Conservation (phyloP, 2,888 invertebrate genomes). For the Trissolcus brochymenae region DNA sequence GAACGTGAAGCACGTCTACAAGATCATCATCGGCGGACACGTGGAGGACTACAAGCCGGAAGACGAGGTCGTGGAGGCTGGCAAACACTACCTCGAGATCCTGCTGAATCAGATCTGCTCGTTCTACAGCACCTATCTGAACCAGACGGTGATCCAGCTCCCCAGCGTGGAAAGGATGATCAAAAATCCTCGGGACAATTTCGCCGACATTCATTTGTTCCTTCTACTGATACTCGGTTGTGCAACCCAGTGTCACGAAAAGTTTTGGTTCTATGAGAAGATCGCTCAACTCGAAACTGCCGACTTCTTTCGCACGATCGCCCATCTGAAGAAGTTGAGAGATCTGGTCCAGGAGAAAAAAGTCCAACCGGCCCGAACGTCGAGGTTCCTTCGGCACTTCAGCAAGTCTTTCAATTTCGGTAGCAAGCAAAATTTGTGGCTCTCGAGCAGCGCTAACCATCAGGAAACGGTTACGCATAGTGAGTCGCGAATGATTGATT, state of each 20-base stretch:
- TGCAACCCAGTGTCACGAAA: conserved; percentile 30
- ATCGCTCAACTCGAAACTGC: conserved; percentile 13
- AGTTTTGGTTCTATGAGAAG: conserved; percentile 36
- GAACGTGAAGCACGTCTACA: conserved; percentile 6
- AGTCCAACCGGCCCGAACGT: not conserved
- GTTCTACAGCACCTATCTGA: conserved; percentile 30
- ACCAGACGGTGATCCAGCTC: conserved; percentile 3
- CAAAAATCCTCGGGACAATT: conserved; percentile 10
- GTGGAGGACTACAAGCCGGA: conserved; percentile 4
- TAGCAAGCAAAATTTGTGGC: not conserved
- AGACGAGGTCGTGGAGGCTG: not conserved
- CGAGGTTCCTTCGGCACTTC: not conserved
- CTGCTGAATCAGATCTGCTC: not conserved
- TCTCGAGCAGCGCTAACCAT: not conserved
- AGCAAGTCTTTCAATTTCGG: conserved; percentile 11
- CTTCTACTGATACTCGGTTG: conserved; percentile 29
- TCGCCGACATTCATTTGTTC: conserved; percentile 27
- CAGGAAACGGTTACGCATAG: not conserved
- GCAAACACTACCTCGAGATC: conserved; percentile 7
- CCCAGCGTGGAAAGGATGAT: conserved; percentile 21
- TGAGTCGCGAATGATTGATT: not conserved
- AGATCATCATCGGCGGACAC: conserved; percentile 14
- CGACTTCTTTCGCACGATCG: conserved; percentile 11
- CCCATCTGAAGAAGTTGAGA: conserved; percentile 5
- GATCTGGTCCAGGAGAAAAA: conserved; percentile 9